Conservation (phyloP, 2,888 invertebrate genomes). For the Nebria brevicollis region DNA sequence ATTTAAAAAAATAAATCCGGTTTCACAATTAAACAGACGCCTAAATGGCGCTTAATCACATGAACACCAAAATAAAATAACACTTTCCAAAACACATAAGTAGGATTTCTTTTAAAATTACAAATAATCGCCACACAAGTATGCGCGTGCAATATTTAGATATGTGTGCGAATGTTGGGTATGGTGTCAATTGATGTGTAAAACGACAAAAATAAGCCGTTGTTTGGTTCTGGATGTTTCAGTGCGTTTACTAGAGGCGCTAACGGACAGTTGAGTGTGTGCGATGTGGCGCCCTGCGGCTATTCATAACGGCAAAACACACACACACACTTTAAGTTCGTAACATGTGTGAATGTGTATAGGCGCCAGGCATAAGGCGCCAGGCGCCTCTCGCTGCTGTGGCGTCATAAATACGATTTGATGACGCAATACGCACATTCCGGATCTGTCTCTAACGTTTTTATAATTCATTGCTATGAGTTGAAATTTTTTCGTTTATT, state of each 20-base stretch:
- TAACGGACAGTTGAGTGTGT: neutral
- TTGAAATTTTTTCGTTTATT: no score
- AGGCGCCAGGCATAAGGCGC: neutral
- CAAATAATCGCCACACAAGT: no score
- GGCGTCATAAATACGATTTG: neutral
- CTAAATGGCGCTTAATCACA: neutral
- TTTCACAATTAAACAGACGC: neutral
- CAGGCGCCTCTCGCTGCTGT: neutral
- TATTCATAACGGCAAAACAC: constrained; percentile 8
- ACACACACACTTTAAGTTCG: neutral
- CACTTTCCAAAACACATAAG: no score
- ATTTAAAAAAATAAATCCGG: neutral
- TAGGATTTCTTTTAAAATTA: no score
- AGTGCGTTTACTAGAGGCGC: neutral
- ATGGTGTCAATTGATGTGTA: neutral
- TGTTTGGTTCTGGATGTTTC: constrained; percentile 4
- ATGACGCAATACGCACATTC: neutral
- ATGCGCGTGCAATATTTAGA: no score
- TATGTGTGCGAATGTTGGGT: no score
- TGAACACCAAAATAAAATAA: no score
- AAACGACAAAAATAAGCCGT: neutral
- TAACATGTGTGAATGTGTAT: neutral
- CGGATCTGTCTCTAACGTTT: neutral
- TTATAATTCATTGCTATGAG: no score
- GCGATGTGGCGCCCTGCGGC: constrained; percentile 10